Percentiles rank a stretch among this genome's conserved stretches.
These are phyloP conservation scores for Fregetta grallaria DNA, from an alignment of 2,113 vertebrate genomes.

Conservation along the genomic window DNA sequence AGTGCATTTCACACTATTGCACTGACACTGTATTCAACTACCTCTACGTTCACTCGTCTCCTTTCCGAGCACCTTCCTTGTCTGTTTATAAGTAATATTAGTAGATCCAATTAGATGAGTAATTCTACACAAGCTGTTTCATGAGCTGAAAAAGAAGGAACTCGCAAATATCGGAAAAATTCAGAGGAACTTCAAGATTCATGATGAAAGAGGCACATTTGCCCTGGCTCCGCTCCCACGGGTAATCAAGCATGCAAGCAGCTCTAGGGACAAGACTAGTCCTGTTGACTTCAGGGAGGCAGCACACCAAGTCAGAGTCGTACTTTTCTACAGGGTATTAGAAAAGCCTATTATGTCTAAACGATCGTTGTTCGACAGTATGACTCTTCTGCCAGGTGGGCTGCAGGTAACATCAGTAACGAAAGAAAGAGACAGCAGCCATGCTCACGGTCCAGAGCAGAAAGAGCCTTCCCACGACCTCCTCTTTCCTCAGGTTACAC, in stretches of 20 bases:
- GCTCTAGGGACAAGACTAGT: background rate
- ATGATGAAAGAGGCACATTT: background rate
- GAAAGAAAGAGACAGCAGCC: background rate
- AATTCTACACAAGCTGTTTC: background rate
- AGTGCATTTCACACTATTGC: background rate
- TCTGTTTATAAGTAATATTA: background rate
- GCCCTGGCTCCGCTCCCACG: background rate
- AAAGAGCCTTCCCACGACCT: background rate
- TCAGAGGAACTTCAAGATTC: background rate
- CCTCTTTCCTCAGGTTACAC: background rate
- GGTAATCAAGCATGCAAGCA: background rate
- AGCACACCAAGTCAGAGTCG: background rate
- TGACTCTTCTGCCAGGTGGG: background rate
- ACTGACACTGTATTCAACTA: background rate
- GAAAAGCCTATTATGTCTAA: background rate
- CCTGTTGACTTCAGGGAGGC: background rate
- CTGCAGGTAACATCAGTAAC: background rate
- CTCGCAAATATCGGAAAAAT: background rate
- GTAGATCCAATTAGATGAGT: background rate
- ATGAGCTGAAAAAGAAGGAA: background rate
- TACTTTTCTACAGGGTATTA: background rate
- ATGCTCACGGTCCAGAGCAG: background rate
- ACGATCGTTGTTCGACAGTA: rapidly evolving
- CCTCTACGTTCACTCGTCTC: background rate
- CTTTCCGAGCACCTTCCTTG: background rate